Evolutionary conservation across 1,140 invertebrate genomes (phyloP), one percentile per base, ranked within the genome.

Genomic region (Drosophila takahashii): DNA sequence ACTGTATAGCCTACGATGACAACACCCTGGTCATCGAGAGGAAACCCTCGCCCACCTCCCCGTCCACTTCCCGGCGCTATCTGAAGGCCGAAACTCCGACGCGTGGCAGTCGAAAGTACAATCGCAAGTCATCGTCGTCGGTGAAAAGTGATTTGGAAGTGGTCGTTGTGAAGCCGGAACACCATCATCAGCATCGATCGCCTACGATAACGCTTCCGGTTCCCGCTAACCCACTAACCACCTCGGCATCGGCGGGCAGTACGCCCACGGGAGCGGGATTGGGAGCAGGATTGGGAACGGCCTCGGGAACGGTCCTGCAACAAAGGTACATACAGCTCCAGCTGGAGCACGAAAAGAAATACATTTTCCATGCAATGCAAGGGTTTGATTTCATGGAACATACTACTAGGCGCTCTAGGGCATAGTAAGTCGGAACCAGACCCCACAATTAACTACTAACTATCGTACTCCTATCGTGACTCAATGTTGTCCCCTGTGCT

Each of bases 311-410:
- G 37, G 83, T 87, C 51, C 84, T 87, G 50, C 83, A 87, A 83
- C 84, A 87, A 87, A 87, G 84, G 84, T 87, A 87, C 87, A 73
- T 89, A 80, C 84, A 87, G 61, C 84, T 87, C 79, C 84, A 87
- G 61, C 79, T 66, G 76, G 83, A 89, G 79, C 79, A 89, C 77
- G 77, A 89, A 72, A 89, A 79, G 67, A 87, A 89, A 84, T 84
- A 74, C 77, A 89, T 89, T 77, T 89, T 79, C 77, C 78, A 89
- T 84, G 84, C 79, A 76, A 83, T 87, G 64, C 77, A 84, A 80
- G 73, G 84, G 64, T 89, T 89, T 83, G 77, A 87, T 74, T 83
- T 64, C 79, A 77, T 84, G 84, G 77, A 87, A 77, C 72, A 79
- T 45, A 53, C 84, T 72, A 80, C 84, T 72, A 80, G 77, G 64